These are phyloP conservation scores for Microtus richardsoni DNA, from an alignment of 2,113 vertebrate species.

Conservation along the genomic window DNA sequence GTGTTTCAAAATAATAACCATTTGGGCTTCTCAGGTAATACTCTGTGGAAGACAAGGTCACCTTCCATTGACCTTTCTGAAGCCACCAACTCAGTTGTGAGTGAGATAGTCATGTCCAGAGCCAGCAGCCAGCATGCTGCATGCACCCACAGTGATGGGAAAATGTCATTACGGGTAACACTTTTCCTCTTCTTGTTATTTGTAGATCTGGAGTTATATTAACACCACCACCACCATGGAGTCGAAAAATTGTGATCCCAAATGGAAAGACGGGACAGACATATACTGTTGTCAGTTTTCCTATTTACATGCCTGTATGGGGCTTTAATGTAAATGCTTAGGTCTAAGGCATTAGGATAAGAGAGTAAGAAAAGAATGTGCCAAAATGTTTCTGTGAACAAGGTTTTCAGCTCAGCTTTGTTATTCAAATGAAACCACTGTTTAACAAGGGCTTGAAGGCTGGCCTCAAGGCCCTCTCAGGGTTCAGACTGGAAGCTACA, in stretches of 20 bases:
- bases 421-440: neutral
- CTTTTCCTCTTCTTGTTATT: too few species aligned
- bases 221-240: neutral
- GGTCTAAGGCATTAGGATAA: neutral
- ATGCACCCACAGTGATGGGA: too few species aligned
- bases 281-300: neutral
- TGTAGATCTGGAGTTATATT: too few species aligned
- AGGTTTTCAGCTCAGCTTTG: neutral
- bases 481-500: too few species aligned
- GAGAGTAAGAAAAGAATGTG: neutral
- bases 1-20: neutral
- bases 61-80: conserved; percentile 89
- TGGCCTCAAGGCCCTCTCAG: too few species aligned
- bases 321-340: neutral
- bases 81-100: neutral
- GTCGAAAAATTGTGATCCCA: neutral
- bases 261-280: neutral
- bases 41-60: conserved; percentile 89
- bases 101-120: neutral
- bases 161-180: too few species aligned
- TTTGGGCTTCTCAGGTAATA: neutral
- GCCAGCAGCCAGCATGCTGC: too few species aligned
- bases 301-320: neutral
- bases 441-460: neutral
- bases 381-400: neutral